Evolutionary conservation across 2,113 vertebrate genomes (phyloP), one percentile per base, ranked within the genome.

Genomic region (Zingel zingel): DNA sequence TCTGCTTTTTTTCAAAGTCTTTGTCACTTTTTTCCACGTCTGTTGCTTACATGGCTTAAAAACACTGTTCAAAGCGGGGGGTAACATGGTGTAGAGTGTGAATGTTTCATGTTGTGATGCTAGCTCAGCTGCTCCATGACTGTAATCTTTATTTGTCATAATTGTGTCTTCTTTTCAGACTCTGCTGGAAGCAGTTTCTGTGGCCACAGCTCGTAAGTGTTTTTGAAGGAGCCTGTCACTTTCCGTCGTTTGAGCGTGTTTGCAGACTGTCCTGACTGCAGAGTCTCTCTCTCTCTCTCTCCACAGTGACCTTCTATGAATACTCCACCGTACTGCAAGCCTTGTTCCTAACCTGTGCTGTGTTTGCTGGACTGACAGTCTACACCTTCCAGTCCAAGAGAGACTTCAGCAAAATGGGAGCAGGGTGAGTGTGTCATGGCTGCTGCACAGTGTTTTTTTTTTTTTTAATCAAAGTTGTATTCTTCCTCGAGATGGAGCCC

Each of bases 351-450:
- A 99, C 97, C 21, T 94, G 96, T 25, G 94, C 97, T 47, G 98
- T 99, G 58, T 99, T 99, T 88, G 85, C 96, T 82, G 97, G 94
- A 25, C 94, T 99, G 81, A 99, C 98, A 39, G 83, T 89, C 3
- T 99, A 96, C 88, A 99, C 98, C 45, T 96, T 98, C 76, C 98
- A 99, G 87, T 98, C 97, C 59, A 99, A 97, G 91, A 96, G 95
- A 88, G 98, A 99, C 90, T 98, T 99, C 94, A 98, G 96, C 94
- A 98, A 95, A 91, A 89, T 97, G 86, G 98, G 98, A 94, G 97
- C 97, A 51, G 95, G 97, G 98, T 99, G 94, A 87, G 95, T 85
- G 16, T 25, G 16, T 27, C 39, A 39, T 47, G 9, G 14, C 6
- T 39, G 25, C 25, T 8, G 25, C n/a, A 62, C 16, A 23, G 27